Evolutionary conservation across 2,797 vertebrate species (phyloP).

Genomic region (Gymnocypris eckloni): DNA sequence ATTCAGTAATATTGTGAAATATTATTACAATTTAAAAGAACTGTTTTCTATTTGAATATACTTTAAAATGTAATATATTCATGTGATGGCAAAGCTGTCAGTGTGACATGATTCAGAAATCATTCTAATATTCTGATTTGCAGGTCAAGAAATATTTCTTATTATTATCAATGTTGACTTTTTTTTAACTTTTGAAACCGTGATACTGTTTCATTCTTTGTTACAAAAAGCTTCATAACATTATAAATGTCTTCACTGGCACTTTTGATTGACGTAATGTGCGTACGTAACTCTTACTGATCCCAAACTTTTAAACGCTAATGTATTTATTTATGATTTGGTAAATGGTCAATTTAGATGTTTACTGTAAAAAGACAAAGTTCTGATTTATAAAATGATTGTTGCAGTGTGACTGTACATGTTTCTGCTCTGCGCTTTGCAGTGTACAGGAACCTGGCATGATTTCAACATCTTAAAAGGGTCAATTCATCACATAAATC

Average conservation of each 20-base stretch:
- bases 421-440: constrained; percentile 1
- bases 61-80: not conserved
- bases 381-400: not conserved
- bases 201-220: not conserved
- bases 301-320: not conserved
- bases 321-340: no score
- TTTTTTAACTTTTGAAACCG: not conserved
- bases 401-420: not conserved
- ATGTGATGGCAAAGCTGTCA: not conserved
- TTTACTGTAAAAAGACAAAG: not conserved
- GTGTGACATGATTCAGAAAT: not conserved
- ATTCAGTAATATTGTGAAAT: not conserved
- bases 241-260: not conserved
- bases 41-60: not conserved
- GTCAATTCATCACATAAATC: not conserved
- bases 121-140: not conserved
- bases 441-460: constrained; percentile 7
- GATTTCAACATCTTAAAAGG: constrained; percentile 14
- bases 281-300: no score
- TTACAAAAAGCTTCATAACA: not conserved
- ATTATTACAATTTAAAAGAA: not conserved
- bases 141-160: not conserved
- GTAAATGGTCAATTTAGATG: not conserved
- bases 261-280: not conserved
- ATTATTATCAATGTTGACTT: not conserved